Conservation (phyloP, 2,113 vertebrate species). For the Callipepla californica region DNA sequence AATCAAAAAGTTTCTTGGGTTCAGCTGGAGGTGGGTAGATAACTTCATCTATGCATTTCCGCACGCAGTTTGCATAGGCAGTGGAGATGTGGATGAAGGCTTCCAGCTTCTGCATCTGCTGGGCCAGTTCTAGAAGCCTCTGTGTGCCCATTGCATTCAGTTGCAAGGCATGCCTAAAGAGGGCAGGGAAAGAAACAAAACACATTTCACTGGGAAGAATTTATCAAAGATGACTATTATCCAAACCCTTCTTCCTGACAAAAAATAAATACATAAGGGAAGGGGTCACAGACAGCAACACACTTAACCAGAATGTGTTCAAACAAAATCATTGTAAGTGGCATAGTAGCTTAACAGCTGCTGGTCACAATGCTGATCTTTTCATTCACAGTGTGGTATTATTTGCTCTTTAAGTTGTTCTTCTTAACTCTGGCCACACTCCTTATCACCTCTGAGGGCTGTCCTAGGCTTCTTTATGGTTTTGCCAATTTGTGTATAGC, state of each 20-base stretch:
- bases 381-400: no score
- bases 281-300: neutral
- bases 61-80: constrained; percentile 93
- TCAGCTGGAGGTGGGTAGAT: constrained; percentile 92
- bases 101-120: constrained; percentile 90
- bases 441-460: no score
- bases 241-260: neutral
- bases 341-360: no score
- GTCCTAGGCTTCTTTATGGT: no score
- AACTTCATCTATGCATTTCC: constrained; percentile 91
- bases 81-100: constrained; percentile 96
- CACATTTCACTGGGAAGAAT: neutral
- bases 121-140: constrained; percentile 89
- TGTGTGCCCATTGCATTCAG: constrained; percentile 92
- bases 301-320: no score
- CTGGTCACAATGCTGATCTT: no score
- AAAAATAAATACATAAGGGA: neutral
- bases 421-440: no score
- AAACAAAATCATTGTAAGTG: no score
- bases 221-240: neutral
- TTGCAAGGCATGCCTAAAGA: constrained; percentile 85
- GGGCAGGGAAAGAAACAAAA: neutral
- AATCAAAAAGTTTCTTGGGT: constrained; percentile 91
- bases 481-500: no score
- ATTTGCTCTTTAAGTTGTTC: no score